phyloP scores from a whole-genome alignment of 2,888 invertebrate genomes.

The Napeogenes sylphis region DNA sequence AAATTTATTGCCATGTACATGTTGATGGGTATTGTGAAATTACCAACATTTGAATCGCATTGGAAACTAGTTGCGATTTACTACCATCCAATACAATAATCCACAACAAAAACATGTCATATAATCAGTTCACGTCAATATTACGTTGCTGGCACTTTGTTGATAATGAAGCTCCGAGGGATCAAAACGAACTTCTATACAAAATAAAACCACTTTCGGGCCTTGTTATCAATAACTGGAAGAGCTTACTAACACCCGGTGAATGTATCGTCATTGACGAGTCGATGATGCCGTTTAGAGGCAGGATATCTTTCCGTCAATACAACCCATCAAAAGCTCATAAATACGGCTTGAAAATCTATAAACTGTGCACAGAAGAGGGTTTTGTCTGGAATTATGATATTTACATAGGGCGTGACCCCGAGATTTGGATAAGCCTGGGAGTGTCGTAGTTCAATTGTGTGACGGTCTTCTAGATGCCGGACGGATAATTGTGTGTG shows the following conservation, averaged over 20 bases:
- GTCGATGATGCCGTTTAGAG: conserved; percentile 33
- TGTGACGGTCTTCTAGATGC: too few relatives aligned
- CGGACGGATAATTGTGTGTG: too few relatives aligned
- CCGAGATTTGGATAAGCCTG: too few relatives aligned
- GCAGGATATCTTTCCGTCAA: conserved; percentile 24
- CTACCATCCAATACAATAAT: too few relatives aligned
- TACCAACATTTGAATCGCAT: too few relatives aligned
- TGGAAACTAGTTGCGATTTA: too few relatives aligned
- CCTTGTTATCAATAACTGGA: conserved; percentile 27
- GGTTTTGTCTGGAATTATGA: conserved; percentile 27
- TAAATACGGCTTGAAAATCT: conserved; percentile 33
- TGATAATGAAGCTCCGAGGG: conserved; percentile 24
- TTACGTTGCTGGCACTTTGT: conserved; percentile 33
- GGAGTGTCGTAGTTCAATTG: too few relatives aligned
- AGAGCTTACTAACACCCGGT: conserved; percentile 24
- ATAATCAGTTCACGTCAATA: conserved; percentile 26
- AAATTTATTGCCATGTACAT: too few relatives aligned
- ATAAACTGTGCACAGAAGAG: conserved; percentile 25
- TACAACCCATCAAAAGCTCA: conserved; percentile 33
- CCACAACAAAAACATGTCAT: conserved; percentile 11
- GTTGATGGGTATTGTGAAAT: too few relatives aligned
- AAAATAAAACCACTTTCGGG: conserved; percentile 32
- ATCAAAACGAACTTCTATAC: conserved; percentile 26
- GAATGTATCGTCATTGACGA: conserved; percentile 30
- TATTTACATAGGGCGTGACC: conserved; percentile 28